These are phyloP conservation scores for Germaria angustata DNA, from an alignment of 2,888 invertebrate genomes.

Conservation along the genomic window DNA sequence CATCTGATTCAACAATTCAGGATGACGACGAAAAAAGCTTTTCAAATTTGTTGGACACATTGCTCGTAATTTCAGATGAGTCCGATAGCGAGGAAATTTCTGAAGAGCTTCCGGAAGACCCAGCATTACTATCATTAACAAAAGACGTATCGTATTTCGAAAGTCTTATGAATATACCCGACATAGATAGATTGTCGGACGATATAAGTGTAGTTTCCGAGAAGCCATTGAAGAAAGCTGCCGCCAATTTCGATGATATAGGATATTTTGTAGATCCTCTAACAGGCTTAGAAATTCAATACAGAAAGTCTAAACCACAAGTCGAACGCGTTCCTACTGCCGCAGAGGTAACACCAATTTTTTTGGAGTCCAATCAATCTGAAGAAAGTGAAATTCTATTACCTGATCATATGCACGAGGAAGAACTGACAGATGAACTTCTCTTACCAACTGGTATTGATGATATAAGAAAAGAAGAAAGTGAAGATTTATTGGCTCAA, in stretches of 20 bases:
- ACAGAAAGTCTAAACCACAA: background rate
- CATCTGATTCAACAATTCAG: no score
- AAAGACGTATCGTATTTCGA: constrained; percentile 66
- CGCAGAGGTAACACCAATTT: background rate
- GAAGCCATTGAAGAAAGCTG: background rate
- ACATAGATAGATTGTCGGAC: constrained; percentile 62
- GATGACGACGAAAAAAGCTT: background rate
- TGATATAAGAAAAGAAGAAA: constrained; percentile 6
- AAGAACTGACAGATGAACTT: background rate
- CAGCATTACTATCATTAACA: background rate
- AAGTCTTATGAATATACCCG: constrained; percentile 67
- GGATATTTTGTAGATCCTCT: constrained; percentile 68
- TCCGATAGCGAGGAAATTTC: background rate
- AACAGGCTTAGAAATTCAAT: constrained; percentile 1
- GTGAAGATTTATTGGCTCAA: constrained; percentile 41
- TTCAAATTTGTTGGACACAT: background rate
- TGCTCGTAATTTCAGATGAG: background rate
- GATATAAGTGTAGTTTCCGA: constrained; percentile 40
- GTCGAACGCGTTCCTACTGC: background rate
- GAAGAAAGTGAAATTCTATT: background rate
- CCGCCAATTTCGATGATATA: background rate
- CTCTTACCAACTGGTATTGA: no score
- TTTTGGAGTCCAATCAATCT: background rate
- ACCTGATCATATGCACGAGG: background rate
- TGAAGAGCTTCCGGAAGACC: background rate